These are phyloP conservation scores for Zoanthus sociatus DNA, from an alignment of 92 coral and sea anemone species.

Conservation along the genomic window DNA sequence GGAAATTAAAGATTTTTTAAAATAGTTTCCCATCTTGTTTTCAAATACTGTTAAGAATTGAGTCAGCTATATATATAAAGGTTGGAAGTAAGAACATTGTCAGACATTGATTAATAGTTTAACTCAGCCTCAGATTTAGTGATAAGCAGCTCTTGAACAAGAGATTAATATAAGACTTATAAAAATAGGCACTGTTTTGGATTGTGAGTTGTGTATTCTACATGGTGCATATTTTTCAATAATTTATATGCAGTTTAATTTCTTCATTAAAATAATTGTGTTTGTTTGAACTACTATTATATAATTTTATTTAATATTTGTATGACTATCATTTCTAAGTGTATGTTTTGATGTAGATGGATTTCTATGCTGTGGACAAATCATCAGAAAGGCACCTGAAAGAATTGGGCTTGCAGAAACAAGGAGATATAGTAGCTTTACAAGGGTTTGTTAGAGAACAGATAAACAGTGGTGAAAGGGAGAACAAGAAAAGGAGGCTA, in stretches of 20 bases:
- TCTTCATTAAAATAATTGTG: not conserved
- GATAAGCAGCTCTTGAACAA: not conserved
- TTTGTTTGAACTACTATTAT: conserved; percentile 1
- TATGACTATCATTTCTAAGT: not conserved
- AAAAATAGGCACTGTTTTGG: not conserved
- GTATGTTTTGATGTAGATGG: conserved; percentile 16
- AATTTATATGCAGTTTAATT: not conserved
- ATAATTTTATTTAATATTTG: not conserved
- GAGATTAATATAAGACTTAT: not conserved
- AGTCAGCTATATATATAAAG: not conserved
- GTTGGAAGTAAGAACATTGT: conserved; percentile 7
- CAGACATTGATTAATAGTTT: not conserved
- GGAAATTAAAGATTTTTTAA: not conserved
- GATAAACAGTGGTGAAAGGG: conserved; percentile 20
- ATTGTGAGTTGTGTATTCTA: not conserved
- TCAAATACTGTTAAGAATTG: not conserved
- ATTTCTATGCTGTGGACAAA: not conserved
- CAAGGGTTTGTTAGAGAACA: conserved; percentile 31
- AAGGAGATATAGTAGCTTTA: conserved; percentile 44
- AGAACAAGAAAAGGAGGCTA: conserved; percentile 26
- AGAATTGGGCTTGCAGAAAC: conserved; percentile 29
- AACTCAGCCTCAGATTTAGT: no score
- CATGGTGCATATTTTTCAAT: conserved; percentile 3
- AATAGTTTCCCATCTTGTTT: not conserved
- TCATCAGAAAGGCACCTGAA: conserved; percentile 31